Evolutionary conservation across 2,888 invertebrate species (phyloP).

Genomic region (Galeruca laticollis): DNA sequence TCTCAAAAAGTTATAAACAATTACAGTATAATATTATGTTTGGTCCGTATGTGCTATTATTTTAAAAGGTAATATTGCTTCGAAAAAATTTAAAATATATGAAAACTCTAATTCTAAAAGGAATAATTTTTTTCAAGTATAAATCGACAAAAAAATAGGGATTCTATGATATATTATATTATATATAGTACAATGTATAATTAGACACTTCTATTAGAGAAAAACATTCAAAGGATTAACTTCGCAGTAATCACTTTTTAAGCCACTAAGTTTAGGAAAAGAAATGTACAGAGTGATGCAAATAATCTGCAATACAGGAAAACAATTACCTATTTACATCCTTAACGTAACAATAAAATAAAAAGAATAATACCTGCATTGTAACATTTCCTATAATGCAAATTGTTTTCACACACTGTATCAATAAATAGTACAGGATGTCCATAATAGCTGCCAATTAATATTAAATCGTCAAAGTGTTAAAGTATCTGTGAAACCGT

Average conservation of each 20-base stretch:
- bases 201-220: conserved; percentile 50
- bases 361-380: not conserved
- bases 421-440: not conserved
- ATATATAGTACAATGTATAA: conserved; percentile 55
- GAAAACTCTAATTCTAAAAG: conserved; percentile 50
- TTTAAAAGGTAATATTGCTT: conserved; percentile 54
- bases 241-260: conserved; percentile 54
- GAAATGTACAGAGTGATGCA: conserved; percentile 27
- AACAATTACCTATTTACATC: not conserved
- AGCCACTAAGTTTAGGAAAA: conserved; percentile 56
- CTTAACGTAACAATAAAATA: not conserved
- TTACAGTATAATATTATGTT: conserved; percentile 38
- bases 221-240: conserved; percentile 49
- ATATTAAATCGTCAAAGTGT: not conserved
- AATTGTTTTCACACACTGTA: conserved; percentile 4
- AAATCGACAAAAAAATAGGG: conserved; percentile 61
- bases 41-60: conserved; percentile 59
- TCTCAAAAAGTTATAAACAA: conserved; percentile 20
- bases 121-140: conserved; percentile 50
- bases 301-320: not conserved
- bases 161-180: conserved; percentile 52
- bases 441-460: not conserved
- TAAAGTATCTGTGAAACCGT: not conserved
- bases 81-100: conserved; percentile 50
- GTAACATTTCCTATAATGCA: conserved; percentile 7